Evolutionary conservation across 2,797 vertebrate genomes (phyloP).

Genomic region (Mus minutoides): DNA sequence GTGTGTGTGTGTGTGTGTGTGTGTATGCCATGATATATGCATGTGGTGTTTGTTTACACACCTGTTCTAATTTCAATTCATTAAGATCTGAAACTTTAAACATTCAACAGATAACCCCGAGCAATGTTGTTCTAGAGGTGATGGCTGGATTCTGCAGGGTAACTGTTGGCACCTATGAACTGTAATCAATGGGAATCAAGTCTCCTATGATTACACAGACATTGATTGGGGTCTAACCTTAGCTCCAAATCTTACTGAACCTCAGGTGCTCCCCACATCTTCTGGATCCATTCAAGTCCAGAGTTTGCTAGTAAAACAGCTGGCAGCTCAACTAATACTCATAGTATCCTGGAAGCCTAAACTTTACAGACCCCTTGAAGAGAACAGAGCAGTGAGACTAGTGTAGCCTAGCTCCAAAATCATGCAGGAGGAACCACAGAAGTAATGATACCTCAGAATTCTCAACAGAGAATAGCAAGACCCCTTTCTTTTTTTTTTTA

Average conservation of each 20-base stretch:
- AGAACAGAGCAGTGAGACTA: neutral
- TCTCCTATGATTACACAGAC: neutral
- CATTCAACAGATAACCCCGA: neutral
- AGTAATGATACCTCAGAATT: neutral
- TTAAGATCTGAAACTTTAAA: neutral
- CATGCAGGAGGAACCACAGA: neutral
- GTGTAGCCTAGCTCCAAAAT: neutral
- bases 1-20: neutral
- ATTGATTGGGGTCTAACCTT: neutral
- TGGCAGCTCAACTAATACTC: neutral
- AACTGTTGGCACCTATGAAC: neutral
- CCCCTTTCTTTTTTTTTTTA: no score
- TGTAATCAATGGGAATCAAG: neutral
- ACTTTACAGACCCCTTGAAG: neutral
- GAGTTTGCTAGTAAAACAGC: neutral
- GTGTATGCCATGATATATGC: no score
- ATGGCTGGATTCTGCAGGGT: neutral
- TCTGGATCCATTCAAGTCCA: neutral
- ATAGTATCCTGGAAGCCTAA: neutral
- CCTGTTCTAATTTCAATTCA: slow-evolving; percentile 16
- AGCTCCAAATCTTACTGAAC: neutral
- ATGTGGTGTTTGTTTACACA: neutral
- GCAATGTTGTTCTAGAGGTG: neutral
- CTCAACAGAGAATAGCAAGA: neutral
- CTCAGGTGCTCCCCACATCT: neutral